Percentiles rank a stretch among this genome's conserved stretches.
Conservation (phyloP, 23 tunicate genomes). For the Diplosoma virens region DNA sequence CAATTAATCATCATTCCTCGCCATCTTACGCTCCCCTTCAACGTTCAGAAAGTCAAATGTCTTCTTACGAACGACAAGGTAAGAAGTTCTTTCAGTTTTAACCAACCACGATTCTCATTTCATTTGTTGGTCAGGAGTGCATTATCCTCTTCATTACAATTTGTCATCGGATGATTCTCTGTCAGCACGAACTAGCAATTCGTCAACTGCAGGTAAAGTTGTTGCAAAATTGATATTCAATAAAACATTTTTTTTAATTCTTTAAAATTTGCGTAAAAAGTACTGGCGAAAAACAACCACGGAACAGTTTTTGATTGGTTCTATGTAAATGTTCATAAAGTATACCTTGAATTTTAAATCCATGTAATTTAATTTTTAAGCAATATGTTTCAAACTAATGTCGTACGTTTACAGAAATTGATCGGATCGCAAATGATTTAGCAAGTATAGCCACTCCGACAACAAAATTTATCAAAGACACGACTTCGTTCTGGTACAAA, state of each 20-base stretch:
- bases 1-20: too few relatives aligned
- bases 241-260: too few relatives aligned
- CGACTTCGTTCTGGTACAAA: slow-evolving; percentile 89
- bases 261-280: too few relatives aligned
- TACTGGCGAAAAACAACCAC: too few relatives aligned
- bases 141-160: not conserved
- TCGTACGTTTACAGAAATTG: slow-evolving; percentile 43
- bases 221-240: too few relatives aligned
- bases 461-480: slow-evolving; percentile 79
- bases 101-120: not conserved
- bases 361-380: too few relatives aligned
- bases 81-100: not conserved
- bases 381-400: too few relatives aligned
- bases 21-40: too few relatives aligned
- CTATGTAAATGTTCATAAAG: too few relatives aligned
- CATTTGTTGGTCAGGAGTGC: not conserved
- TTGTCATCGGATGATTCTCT: slow-evolving; percentile 56
- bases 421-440: slow-evolving; percentile 50
- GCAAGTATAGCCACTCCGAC: slow-evolving; percentile 38
- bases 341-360: too few relatives aligned
- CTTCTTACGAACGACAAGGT: slow-evolving; percentile 49
- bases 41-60: slow-evolving; percentile 46
- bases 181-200: slow-evolving; percentile 76
- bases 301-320: too few relatives aligned
- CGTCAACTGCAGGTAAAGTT: slow-evolving; percentile 52